Base-by-base conservation (phyloP, 2,888 invertebrate species). In the Lutraria lutraria region DNA sequence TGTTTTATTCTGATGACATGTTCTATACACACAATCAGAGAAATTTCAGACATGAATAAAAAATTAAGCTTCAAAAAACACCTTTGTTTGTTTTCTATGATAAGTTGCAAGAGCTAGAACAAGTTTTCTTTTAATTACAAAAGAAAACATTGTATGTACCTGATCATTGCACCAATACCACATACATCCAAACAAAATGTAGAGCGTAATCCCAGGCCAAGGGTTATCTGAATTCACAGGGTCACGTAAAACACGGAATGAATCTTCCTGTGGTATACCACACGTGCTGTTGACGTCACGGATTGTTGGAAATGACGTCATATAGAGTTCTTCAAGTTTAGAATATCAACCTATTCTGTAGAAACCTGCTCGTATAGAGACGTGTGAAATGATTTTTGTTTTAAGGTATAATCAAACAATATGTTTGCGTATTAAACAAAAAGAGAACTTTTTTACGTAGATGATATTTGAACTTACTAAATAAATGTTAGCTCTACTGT, bases 161-260 rank as follows among this genome's bases (percentile, higher is more conserved):
- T 96, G 96, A 83, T 96, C 96, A 85, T 95, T 94, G 85, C 96
- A 96, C 95, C 95, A 96, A 90, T 96, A 96, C 95, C 95, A 96
- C 60, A 95, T 91, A 53, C 95, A 95, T 0, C 95, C 95, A 10
- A 96, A 83, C 21, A 92, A 93, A 16, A 94, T 90, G 90, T 95
- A 95, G 16, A 96, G 88, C 29, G 96, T 31, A 0, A 96, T 89
- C 13, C 96, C 96, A 3, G 95, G 95, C 96, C 96, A 96, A 2
- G 96, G 96, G 83, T 94, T 94, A 88, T 96, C 95, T 0, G 93
- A 91, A 82, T 90, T 93, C 0, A 94, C 86, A 0, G 95, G 94
- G 85, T 95, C 94, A 34, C 95, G 90, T 89, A 96, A 94, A 52
- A 96, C 89, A 68, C 95, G 93, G 88, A 95, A 95, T 15, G 95